These are phyloP conservation scores for Tipula vernalis DNA, from an alignment of 2,888 invertebrate genomes.

Conservation along the genomic window DNA sequence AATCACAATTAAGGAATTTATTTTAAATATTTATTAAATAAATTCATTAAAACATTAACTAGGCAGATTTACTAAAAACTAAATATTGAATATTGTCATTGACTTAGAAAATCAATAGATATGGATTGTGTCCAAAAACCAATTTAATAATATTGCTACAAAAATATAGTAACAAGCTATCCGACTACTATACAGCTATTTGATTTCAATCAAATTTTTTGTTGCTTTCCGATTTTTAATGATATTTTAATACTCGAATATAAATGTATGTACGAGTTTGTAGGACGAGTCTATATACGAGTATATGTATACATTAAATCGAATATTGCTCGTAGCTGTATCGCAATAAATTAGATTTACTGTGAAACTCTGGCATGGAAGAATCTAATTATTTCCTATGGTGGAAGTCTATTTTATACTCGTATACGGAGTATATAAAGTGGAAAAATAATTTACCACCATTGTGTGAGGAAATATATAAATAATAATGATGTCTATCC, in stretches of 20 bases:
- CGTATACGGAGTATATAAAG: background rate
- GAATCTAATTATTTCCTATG: background rate
- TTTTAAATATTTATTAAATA: background rate
- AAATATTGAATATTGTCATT: background rate
- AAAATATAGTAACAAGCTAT: background rate
- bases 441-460: background rate
- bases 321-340: background rate
- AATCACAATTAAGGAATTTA: background rate
- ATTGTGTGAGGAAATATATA: background rate
- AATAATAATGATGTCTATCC: background rate
- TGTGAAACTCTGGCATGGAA: background rate
- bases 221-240: background rate
- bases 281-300: background rate
- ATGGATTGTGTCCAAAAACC: background rate
- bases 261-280: too few species aligned
- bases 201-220: background rate
- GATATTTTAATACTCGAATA: background rate
- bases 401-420: background rate
- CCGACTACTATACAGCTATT: background rate
- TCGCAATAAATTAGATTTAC: background rate
- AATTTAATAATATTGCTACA: background rate
- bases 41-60: background rate
- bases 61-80: background rate
- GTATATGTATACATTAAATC: background rate
- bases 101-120: background rate